Evolutionary conservation across 2,797 vertebrate species (phyloP).

Genomic region (Apogon hyalosoma): DNA sequence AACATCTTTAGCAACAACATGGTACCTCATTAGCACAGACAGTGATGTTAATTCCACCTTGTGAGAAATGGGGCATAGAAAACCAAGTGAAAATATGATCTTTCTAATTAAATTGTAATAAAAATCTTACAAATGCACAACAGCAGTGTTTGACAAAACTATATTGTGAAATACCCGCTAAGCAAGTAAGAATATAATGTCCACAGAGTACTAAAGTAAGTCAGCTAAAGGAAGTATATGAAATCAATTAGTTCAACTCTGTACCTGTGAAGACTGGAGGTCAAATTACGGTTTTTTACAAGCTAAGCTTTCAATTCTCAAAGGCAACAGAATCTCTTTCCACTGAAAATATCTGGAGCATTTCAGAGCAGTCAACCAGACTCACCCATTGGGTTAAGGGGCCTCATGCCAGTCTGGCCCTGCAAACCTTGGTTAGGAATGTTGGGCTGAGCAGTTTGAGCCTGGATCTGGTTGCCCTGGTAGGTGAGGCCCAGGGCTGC

Average conservation of each 20-base stretch:
- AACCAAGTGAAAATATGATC: no score
- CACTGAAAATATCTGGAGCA: background rate
- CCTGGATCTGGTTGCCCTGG: conserved; percentile 94
- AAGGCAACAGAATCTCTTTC: background rate
- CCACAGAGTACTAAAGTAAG: no score
- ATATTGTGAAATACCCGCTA: no score
- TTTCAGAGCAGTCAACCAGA: conserved; percentile 26
- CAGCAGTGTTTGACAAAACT: no score
- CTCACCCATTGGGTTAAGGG: conserved; percentile 92
- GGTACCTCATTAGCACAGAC: no score
- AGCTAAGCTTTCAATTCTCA: background rate
- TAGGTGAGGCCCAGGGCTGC: conserved; percentile 97
- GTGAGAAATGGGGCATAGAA: no score
- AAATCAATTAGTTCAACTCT: background rate
- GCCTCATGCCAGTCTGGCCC: conserved; percentile 87
- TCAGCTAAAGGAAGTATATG: no score
- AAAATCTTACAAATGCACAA: no score
- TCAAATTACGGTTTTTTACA: conserved; percentile 2
- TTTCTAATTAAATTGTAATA: no score
- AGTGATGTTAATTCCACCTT: no score
- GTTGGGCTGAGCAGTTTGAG: conserved; percentile 87
- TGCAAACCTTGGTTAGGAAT: conserved; percentile 88
- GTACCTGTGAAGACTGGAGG: background rate
- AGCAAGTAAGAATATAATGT: no score
- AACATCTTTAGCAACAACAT: no score